Evolutionary conservation across 2,888 invertebrate species (phyloP).

Genomic region (Microplitis deprimator): DNA sequence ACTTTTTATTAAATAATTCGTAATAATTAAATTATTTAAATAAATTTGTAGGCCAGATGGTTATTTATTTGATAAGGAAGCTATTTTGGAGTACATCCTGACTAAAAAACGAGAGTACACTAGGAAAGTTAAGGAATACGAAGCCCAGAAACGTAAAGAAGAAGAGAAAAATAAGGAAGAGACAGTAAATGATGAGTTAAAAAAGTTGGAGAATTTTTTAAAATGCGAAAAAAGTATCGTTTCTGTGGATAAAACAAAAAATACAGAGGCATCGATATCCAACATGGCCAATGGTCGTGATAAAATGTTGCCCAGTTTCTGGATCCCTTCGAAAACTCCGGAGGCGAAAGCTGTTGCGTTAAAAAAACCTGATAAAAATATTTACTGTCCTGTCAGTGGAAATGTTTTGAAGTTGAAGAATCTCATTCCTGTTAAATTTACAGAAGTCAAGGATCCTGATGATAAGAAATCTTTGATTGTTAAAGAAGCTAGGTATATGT

Average conservation of each 20-base stretch:
- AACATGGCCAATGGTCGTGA: slow-evolving; percentile 86
- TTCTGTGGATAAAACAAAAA: slow-evolving; percentile 45
- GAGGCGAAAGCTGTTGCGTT: slow-evolving; percentile 81
- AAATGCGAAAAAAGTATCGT: slow-evolving; percentile 87
- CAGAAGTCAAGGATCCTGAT: slow-evolving; percentile 88
- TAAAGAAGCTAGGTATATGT: slow-evolving; percentile 95
- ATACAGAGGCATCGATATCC: slow-evolving; percentile 75
- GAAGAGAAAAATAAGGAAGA: slow-evolving; percentile 80
- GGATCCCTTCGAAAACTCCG: slow-evolving; percentile 96
- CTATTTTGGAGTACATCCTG: slow-evolving; percentile 94
- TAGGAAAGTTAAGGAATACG: slow-evolving; percentile 91
- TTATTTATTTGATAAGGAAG: slow-evolving; percentile 96
- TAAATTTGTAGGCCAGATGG: slow-evolving; percentile 81
- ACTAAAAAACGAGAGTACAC: slow-evolving; percentile 94
- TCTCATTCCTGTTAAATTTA: slow-evolving; percentile 93
- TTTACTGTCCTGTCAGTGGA: slow-evolving; percentile 88
- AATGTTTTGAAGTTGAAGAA: slow-evolving; percentile 92
- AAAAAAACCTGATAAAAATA: slow-evolving; percentile 83
- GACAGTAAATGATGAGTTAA: slow-evolving; percentile 81
- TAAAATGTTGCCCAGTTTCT: slow-evolving; percentile 92
- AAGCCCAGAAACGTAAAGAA: slow-evolving; percentile 86
- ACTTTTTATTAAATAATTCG: neutral
- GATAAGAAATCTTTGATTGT: slow-evolving; percentile 89
- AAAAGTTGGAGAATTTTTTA: slow-evolving; percentile 84
- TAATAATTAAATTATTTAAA: no score